These are phyloP conservation scores for Syrmaticus mikado DNA, from an alignment of 2,113 vertebrate genomes.

Conservation along the genomic window DNA sequence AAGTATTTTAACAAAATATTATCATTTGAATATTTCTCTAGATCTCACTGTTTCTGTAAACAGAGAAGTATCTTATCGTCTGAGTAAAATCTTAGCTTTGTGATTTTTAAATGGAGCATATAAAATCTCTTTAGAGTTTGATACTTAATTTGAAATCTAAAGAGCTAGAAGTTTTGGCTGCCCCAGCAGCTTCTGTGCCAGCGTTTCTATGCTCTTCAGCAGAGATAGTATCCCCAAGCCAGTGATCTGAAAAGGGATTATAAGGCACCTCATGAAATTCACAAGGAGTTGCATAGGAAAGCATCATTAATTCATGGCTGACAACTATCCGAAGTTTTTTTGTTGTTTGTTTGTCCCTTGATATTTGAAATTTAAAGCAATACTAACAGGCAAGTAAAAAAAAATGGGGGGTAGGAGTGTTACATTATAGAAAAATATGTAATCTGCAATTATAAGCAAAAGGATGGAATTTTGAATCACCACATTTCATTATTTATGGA, in stretches of 20 bases:
- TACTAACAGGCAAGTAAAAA: neutral
- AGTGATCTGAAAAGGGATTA: neutral
- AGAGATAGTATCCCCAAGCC: neutral
- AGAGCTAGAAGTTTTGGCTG: neutral
- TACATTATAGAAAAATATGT: neutral
- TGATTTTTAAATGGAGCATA: neutral
- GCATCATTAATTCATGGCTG: neutral
- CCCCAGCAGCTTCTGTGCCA: neutral
- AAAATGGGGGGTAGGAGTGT: neutral
- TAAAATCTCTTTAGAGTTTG: neutral
- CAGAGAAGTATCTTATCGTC: neutral
- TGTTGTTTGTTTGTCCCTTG: neutral
- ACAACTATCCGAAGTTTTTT: neutral
- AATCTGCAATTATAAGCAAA: neutral
- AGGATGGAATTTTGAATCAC: neutral
- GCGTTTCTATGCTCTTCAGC: neutral
- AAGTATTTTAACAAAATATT: neutral
- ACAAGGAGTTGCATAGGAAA: neutral
- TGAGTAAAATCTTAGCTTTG: neutral
- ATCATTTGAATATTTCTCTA: neutral
- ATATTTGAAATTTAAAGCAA: neutral
- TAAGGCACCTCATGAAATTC: neutral
- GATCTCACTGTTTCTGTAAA: neutral
- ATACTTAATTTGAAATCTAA: neutral
- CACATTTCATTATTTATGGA: neutral